Base-by-base conservation (phyloP, 53 echinoderm and acorn worm species). In the Zoroaster sp. region DNA sequence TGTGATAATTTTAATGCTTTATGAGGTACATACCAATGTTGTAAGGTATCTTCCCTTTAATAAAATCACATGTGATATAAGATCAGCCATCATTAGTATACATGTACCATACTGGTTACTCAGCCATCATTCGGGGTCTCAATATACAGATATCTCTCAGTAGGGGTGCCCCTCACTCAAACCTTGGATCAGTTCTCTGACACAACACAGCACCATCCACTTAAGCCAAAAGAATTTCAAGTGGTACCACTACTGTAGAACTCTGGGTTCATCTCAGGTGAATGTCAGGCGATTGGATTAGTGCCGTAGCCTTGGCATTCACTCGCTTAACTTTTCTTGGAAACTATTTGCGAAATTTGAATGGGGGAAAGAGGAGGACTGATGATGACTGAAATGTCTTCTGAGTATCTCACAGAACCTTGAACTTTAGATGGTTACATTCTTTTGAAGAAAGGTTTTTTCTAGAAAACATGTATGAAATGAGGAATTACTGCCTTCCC, bases 201-300 rank as follows among this genome's bases (percentile, higher is more conserved):
- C 68, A 82, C 69, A 82, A 53, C 15, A 4, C 82, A 82, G 82
- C 18, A 43, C 45, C 31, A 10, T 82, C 82, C 82, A 82, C 82
- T 82, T 68, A 15, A 68, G n/a, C 18, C 14, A 23, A 15, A 82
- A 67, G 82, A 82, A 82, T 82, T 40, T 82, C 40, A 47, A 82
- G 82, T 82, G 69, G 68, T 63, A 65, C 17, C 36, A 63, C 63
- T 79, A 79, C 63, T 59, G 23, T 28, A 25, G 63, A 59, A 59
- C 28, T 9, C 10, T n/a, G 12, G 25, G 41, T 43, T 74, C 43
- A 74, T 4, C 74, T 41, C 40, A 43, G 74, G 74, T 74, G 74
- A 74, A 74, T 74, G 43, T 41, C 74, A 41, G 17, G 74, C n/a
- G 20, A 36, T 23, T 36, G 34, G 74, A 59, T 59, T 59, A 28